A percentile compares a stretch with the other conserved stretches of the same genome.
These are phyloP conservation scores for Hesperophylax magnus DNA, from an alignment of 1,140 invertebrate species.

Conservation along the genomic window DNA sequence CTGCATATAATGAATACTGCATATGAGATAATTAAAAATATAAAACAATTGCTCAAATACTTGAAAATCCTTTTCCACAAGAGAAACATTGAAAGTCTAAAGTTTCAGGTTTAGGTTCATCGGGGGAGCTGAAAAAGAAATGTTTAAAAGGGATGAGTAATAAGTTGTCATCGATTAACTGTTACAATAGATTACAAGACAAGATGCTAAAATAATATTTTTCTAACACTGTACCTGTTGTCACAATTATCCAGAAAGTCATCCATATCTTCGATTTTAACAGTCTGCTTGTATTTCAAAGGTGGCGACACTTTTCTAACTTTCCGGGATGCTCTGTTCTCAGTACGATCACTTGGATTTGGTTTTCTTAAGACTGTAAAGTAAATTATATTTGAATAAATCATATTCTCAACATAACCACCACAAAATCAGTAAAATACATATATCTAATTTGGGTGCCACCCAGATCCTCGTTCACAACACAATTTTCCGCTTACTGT, in stretches of 20 bases:
- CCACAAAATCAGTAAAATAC: neutral
- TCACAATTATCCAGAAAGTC: constrained; percentile 12
- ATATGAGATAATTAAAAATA: too few species aligned
- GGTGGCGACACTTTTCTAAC: neutral
- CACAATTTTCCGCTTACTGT: too few species aligned
- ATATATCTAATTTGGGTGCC: neutral
- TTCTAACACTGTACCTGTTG: constrained; percentile 4
- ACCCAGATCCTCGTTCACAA: too few species aligned
- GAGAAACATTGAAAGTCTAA: constrained; percentile 38
- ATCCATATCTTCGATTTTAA: neutral
- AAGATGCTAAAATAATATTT: neutral
- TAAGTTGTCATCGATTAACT: neutral
- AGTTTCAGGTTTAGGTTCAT: neutral
- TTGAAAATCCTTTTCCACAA: constrained; percentile 56
- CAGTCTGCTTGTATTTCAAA: neutral
- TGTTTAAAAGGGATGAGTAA: neutral
- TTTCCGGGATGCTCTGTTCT: neutral
- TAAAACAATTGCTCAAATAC: constrained; percentile 36
- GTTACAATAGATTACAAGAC: neutral
- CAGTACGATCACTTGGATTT: neutral
- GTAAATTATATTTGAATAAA: neutral
- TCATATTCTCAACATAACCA: neutral
- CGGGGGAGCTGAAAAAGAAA: constrained; percentile 28
- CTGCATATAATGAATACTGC: too few species aligned
- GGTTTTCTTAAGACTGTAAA: neutral